A percentile compares a stretch with the other conserved stretches of the same genome.
Evolutionary conservation across 2,797 vertebrate genomes (phyloP).

Genomic region (Eulemur mongoz): DNA sequence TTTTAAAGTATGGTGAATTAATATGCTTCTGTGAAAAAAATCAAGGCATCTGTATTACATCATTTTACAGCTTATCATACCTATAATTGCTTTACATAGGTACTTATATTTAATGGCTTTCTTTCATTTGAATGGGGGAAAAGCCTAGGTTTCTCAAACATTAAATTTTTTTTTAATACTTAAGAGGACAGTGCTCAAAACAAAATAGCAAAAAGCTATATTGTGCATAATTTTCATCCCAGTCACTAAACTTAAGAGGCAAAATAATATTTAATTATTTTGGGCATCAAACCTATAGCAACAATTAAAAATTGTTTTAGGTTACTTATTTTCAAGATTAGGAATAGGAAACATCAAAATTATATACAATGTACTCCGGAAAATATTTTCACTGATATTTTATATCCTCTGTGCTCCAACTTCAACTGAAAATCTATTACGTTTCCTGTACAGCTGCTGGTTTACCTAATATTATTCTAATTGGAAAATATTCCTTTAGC

Average conservation of each 20-base stretch:
- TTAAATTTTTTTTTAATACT: neutral
- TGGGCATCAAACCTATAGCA: neutral
- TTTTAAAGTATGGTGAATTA: neutral
- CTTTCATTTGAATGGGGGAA: neutral
- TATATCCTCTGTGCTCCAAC: neutral
- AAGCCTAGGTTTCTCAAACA: neutral
- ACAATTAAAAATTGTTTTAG: neutral
- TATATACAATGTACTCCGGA: neutral
- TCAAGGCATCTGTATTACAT: neutral
- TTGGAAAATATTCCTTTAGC: neutral
- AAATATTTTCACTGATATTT: neutral
- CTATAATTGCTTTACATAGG: neutral
- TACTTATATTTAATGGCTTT: neutral
- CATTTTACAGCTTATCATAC: neutral
- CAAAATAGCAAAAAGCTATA: neutral
- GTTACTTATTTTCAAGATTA: slow-evolving; percentile 21
- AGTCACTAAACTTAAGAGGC: neutral
- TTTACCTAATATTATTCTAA: neutral
- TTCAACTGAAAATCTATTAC: neutral
- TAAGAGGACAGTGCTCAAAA: neutral
- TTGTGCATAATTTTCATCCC: neutral
- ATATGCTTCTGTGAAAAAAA: neutral
- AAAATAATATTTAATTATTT: slow-evolving; percentile 48
- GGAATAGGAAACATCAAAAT: slow-evolving; percentile 27
- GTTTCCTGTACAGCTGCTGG: neutral